Evolutionary conservation across 2,113 vertebrate genomes (phyloP), one percentile per base, ranked within the genome.

Genomic region (Tragelaphus scriptus): DNA sequence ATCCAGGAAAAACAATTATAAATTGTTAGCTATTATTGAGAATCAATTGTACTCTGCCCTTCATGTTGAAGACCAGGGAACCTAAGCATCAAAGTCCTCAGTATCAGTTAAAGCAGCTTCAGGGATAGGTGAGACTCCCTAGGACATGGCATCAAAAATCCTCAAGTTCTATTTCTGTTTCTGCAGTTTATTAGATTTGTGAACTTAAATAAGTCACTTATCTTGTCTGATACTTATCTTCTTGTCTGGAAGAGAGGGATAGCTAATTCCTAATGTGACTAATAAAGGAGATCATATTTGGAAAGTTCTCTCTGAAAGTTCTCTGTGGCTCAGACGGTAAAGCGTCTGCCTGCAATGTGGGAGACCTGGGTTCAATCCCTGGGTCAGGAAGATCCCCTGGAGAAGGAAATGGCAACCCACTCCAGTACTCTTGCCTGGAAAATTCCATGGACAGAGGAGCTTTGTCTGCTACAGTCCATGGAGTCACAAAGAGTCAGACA

Each of bases 1-100:
- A 88, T 94, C 85, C 44, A 94, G 25, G 55, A 2, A 6, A 65
- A 81, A 63, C 65, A 75, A 28, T 6, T 92, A 12, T 84, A 93
- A 75, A 26, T 96, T 79, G 40, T 84, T 89, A 63, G 32, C n/a
- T 55, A 25, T 93, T 97, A 81, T 85, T 85, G 40, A 58, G 44
- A 92, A 88, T 91, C 56, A 95, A 10, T 85, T 94, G 14, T 88
- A n/a, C 28, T 84, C 44, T 96, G 80, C 59, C 49, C 51, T 94
- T 96, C 44, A 90, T 12, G 3, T 23, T 92, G 44, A 90, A 85
- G 23, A 36, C 6, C 3, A 14, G 14, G 23, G 28, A 17, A 55
- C 56, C 26, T 75, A 40, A 91, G 16, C 23, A 84, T 90, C 4
- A 19, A 56, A 65, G 36, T 79, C n/a, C 10, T 88, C 71, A 89